These are phyloP conservation scores for Laodelphax striatellus DNA, from an alignment of 1,140 invertebrate genomes.

Conservation along the genomic window DNA sequence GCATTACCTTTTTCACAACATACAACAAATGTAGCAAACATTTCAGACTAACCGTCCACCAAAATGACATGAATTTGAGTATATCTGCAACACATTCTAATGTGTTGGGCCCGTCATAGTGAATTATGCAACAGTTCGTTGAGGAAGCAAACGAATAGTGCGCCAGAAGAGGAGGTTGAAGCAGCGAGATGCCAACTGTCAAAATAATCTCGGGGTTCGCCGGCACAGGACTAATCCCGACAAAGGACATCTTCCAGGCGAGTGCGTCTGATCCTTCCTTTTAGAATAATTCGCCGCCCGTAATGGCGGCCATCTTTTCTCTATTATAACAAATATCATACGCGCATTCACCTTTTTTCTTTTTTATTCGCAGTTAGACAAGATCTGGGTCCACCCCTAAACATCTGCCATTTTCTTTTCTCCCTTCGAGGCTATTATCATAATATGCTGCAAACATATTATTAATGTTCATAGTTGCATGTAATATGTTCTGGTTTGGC, in stretches of 20 bases:
- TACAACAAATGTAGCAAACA: too few relatives aligned
- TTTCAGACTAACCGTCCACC: too few relatives aligned
- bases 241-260: background rate
- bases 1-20: too few relatives aligned
- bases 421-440: background rate
- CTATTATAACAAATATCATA: slow-evolving; percentile 10
- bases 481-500: slow-evolving; percentile 5
- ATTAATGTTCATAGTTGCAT: slow-evolving; percentile 8
- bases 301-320: slow-evolving; percentile 5
- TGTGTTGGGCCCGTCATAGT: too few relatives aligned
- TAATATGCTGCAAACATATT: slow-evolving; percentile 6
- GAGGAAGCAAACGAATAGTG: too few relatives aligned
- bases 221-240: background rate
- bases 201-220: background rate
- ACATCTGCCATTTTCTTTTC: slow-evolving; percentile 8
- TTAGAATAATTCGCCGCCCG: background rate
- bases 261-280: background rate
- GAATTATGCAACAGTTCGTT: too few relatives aligned
- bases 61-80: too few relatives aligned
- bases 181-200: background rate
- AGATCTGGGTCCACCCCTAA: slow-evolving; percentile 1
- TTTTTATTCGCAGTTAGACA: background rate
- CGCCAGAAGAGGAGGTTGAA: too few relatives aligned
- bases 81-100: too few relatives aligned
- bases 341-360: background rate